Evolutionary conservation across 2,888 invertebrate genomes (phyloP).

Genomic region (Amblyjoppa fuscipennis): DNA sequence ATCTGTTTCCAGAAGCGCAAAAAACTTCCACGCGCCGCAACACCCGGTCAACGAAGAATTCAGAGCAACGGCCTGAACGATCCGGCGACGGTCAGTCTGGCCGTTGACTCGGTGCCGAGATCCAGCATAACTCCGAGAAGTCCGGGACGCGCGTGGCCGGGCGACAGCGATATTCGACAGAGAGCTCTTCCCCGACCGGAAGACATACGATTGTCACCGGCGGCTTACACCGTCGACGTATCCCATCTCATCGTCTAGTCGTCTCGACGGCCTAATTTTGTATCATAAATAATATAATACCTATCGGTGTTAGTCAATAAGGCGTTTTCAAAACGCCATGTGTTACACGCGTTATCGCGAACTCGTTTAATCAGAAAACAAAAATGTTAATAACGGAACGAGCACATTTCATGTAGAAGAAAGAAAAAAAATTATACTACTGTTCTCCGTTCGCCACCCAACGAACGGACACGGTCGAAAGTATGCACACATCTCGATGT

Average conservation of each 20-base stretch:
- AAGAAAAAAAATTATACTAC: constrained; percentile 23
- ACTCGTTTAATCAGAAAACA: constrained; percentile 20
- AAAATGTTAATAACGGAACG: background rate
- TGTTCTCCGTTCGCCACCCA: constrained; percentile 7
- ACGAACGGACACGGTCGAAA: background rate
- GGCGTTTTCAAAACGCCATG: constrained; percentile 34
- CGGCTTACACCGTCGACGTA: constrained; percentile 92
- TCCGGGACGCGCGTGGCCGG: constrained; percentile 90
- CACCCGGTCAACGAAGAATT: constrained; percentile 90
- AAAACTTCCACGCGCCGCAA: constrained; percentile 91
- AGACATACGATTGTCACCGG: constrained; percentile 86
- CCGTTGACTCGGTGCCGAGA: constrained; percentile 88
- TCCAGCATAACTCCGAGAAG: constrained; percentile 85
- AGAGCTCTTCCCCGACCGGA: constrained; percentile 87
- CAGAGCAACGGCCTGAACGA: constrained; percentile 93
- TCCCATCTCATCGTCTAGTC: constrained; percentile 91
- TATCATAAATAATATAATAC: constrained; percentile 48
- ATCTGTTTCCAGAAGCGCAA: constrained; percentile 91
- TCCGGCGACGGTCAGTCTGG: constrained; percentile 92
- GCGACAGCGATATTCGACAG: constrained; percentile 88
- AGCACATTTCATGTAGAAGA: constrained; percentile 24
- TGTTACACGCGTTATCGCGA: constrained; percentile 39
- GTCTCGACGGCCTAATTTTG: constrained; percentile 37
- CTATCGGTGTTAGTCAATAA: constrained; percentile 59
- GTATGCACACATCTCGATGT: background rate